These are phyloP conservation scores for Knipowitschia caucasica DNA, from an alignment of 2,797 vertebrate species.

Conservation along the genomic window DNA sequence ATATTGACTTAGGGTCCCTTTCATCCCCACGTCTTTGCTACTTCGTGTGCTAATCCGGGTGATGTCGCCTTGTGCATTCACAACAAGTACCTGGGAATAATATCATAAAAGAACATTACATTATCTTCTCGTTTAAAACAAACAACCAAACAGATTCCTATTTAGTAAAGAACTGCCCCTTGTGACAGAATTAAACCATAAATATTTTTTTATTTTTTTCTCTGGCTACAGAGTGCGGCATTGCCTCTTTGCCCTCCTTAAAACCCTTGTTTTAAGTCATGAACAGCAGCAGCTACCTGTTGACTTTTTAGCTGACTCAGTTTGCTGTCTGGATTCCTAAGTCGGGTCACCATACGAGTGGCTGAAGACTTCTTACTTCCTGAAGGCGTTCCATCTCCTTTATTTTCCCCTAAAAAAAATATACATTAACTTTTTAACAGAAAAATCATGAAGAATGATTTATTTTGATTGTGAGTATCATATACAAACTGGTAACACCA, in stretches of 20 bases:
- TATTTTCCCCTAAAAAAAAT: slow-evolving; percentile 71
- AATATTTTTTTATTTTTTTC: too few species aligned
- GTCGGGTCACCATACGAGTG: slow-evolving; percentile 91
- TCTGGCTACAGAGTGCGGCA: slow-evolving; percentile 29
- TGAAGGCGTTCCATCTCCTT: slow-evolving; percentile 72
- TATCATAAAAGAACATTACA: neutral
- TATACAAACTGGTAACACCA: too few species aligned
- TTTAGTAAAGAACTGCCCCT: too few species aligned
- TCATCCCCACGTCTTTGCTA: slow-evolving; percentile 89
- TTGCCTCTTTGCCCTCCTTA: slow-evolving; percentile 95
- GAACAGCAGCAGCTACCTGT: slow-evolving; percentile 89
- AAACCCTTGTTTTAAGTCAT: slow-evolving; percentile 90
- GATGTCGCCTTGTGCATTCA: slow-evolving; percentile 90
- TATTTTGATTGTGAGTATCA: too few species aligned
- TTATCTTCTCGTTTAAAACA: too few species aligned
- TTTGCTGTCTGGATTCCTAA: slow-evolving; percentile 97
- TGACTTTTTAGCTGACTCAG: slow-evolving; percentile 93
- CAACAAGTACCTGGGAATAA: slow-evolving; percentile 82
- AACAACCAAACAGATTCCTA: neutral
- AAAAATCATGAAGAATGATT: neutral
- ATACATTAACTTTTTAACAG: slow-evolving; percentile 10
- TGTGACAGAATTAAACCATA: too few species aligned
- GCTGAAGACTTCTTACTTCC: slow-evolving; percentile 72
- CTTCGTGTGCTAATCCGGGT: slow-evolving; percentile 81
- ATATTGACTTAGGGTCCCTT: slow-evolving; percentile 84